A percentile compares a stretch with the other conserved stretches of the same genome.
Evolutionary conservation across 2,888 invertebrate species (phyloP).

Genomic region (Bruchidius siliquastri): DNA sequence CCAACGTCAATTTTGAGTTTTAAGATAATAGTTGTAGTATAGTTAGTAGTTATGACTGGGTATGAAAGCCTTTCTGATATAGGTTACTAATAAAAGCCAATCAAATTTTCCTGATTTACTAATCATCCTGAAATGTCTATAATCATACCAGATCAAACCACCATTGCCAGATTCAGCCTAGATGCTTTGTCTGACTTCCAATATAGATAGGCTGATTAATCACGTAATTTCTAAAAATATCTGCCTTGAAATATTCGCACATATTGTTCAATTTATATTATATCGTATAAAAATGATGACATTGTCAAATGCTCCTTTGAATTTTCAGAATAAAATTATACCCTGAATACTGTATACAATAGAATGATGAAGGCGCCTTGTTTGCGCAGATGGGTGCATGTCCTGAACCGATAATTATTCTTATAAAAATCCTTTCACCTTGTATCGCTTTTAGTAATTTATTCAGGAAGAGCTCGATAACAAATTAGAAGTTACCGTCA

Average conservation of each 20-base stretch:
- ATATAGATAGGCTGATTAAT: not conserved
- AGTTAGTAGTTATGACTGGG: too few species aligned
- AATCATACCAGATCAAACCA: too few species aligned
- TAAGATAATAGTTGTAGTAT: too few species aligned
- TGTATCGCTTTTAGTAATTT: not conserved
- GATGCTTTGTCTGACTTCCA: not conserved
- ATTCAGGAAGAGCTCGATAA: not conserved
- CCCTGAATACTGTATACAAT: not conserved
- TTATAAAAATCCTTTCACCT: not conserved
- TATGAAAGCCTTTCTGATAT: too few species aligned
- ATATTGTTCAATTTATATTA: not conserved
- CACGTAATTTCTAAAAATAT: not conserved
- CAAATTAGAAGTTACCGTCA: not conserved
- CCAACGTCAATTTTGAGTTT: too few species aligned
- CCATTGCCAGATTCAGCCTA: not conserved
- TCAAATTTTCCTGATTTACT: too few species aligned
- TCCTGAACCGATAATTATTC: not conserved
- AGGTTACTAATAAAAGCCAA: too few species aligned
- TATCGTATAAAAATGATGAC: not conserved
- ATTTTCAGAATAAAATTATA: not conserved
- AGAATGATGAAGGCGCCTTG: not conserved
- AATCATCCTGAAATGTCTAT: too few species aligned
- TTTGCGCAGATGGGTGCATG: not conserved
- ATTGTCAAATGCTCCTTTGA: not conserved
- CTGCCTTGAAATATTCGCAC: not conserved